A percentile compares a stretch with the other conserved stretches of the same genome.
Conservation (phyloP, 2,888 invertebrate genomes). For the Caprella mutica region DNA sequence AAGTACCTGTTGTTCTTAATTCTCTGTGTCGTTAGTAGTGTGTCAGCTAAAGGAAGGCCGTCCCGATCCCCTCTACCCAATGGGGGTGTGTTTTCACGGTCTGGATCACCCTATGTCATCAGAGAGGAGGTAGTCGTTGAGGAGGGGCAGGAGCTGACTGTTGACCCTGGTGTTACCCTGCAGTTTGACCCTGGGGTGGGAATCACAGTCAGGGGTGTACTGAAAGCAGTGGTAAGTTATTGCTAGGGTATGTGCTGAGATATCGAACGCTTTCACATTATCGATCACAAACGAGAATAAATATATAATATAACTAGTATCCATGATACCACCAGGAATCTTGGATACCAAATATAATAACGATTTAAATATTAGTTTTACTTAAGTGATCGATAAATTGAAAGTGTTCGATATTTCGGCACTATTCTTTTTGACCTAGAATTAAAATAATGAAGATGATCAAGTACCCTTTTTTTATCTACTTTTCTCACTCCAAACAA, state of each 20-base stretch:
- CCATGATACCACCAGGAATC: slow-evolving; percentile 4
- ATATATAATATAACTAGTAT: slow-evolving; percentile 3
- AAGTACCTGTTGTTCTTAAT: too few species aligned
- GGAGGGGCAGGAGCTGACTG: slow-evolving; percentile 12
- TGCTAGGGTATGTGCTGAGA: not conserved
- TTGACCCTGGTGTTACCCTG: slow-evolving; percentile 28
- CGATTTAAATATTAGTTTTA: too few species aligned
- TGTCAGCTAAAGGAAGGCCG: not conserved
- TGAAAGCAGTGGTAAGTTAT: slow-evolving; percentile 24
- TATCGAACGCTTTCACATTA: slow-evolving; percentile 2
- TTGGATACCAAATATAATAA: not conserved
- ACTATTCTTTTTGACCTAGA: too few species aligned
- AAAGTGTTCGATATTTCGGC: too few species aligned
- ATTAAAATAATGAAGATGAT: too few species aligned
- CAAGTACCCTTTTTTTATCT: too few species aligned
- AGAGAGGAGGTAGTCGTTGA: slow-evolving; percentile 25
- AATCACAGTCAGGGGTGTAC: slow-evolving; percentile 26
- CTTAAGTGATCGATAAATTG: too few species aligned
- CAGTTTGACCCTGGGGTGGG: slow-evolving; percentile 32
- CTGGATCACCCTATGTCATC: slow-evolving; percentile 27
- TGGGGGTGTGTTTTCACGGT: slow-evolving; percentile 13
- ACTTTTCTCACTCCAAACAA: too few species aligned
- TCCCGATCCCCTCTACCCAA: too few species aligned
- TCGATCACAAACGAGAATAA: not conserved
- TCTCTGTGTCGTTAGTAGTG: not conserved